A percentile compares a stretch with the other conserved stretches of the same genome.
Evolutionary conservation across 2,888 invertebrate species (phyloP).

Genomic region (Yponomeuta cagnagella): DNA sequence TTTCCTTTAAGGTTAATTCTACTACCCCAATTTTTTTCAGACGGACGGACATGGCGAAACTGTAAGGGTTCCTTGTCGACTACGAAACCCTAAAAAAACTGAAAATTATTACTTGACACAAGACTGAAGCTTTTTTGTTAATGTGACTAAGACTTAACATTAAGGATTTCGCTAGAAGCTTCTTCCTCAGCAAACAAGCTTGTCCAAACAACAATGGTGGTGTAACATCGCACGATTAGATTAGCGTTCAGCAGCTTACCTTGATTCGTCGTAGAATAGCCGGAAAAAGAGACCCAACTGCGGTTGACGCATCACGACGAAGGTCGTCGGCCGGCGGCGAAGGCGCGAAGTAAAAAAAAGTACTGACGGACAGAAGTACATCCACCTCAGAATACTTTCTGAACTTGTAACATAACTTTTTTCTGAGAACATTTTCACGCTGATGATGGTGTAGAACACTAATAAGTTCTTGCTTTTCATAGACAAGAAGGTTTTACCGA

Average conservation of each 20-base stretch:
- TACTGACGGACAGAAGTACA: not conserved
- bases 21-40: no score
- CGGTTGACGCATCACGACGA: constrained; percentile 33
- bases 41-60: no score
- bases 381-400: not conserved
- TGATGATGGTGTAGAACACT: no score
- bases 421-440: no score
- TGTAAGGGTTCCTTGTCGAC: no score
- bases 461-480: no score
- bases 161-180: not conserved
- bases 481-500: no score
- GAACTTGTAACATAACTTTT: no score
- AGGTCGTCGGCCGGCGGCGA: constrained; percentile 40
- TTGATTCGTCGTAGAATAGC: not conserved
- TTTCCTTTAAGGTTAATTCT: no score
- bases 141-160: not conserved
- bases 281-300: not conserved
- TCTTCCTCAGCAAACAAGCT: not conserved
- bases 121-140: no score
- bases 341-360: constrained; percentile 21
- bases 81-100: no score
- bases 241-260: not conserved
- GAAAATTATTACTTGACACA: no score
- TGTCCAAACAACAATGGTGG: not conserved
- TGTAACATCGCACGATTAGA: not conserved